These are phyloP conservation scores for Abscondita cerata DNA, from an alignment of 2,888 invertebrate genomes.

Conservation along the genomic window DNA sequence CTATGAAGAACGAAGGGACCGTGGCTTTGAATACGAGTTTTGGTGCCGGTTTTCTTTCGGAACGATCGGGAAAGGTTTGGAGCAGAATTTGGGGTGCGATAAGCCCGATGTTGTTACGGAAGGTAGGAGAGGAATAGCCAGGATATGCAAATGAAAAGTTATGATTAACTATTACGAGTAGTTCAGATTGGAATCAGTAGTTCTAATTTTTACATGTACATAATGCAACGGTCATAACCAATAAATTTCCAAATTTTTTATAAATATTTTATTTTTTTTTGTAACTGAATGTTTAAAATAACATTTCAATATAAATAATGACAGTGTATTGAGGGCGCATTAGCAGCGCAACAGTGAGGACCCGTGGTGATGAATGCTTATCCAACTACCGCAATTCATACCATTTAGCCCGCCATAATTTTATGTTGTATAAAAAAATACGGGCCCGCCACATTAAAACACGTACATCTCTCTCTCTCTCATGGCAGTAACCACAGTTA, in stretches of 20 bases:
- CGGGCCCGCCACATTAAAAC: constrained; percentile 7
- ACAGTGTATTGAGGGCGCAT: constrained; percentile 47
- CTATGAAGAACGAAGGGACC: constrained; percentile 57
- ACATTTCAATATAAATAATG: constrained; percentile 56
- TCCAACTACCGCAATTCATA: constrained; percentile 39
- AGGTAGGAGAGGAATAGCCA: constrained; percentile 80
- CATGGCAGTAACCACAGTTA: constrained; percentile 24
- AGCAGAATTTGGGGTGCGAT: constrained; percentile 79
- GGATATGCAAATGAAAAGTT: constrained; percentile 65
- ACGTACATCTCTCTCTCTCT: constrained; percentile 13
- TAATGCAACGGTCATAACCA: too few species aligned
- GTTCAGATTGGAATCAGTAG: too few species aligned
- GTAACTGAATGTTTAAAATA: constrained; percentile 58
- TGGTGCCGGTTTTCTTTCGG: constrained; percentile 69
- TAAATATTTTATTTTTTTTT: constrained; percentile 53
- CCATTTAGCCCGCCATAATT: constrained; percentile 8
- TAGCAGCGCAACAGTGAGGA: constrained; percentile 43
- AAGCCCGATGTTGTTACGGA: constrained; percentile 71
- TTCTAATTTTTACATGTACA: too few species aligned
- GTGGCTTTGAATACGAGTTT: constrained; percentile 62
- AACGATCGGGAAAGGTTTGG: constrained; percentile 87
- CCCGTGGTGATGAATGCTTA: constrained; percentile 40
- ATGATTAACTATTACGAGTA: too few species aligned
- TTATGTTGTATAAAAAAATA: neutral
- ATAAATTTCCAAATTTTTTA: too few species aligned